Evolutionary conservation across 2,113 vertebrate genomes (phyloP).

Genomic region (Amphiprion percula): DNA sequence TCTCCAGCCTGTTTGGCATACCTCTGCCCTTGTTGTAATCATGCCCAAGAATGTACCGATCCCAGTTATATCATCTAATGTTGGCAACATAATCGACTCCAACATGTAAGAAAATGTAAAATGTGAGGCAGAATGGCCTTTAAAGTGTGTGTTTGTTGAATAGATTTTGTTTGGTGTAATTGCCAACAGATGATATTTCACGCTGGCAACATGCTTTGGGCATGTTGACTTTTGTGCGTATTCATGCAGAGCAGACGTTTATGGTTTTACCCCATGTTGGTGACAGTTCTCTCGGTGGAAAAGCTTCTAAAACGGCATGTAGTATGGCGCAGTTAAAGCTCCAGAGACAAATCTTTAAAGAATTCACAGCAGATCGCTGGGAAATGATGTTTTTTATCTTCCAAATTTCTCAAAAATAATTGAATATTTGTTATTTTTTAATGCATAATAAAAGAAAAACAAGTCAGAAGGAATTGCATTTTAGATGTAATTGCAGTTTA

Average conservation of each 20-base stretch:
- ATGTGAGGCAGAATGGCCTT: not conserved
- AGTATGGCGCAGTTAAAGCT: not conserved
- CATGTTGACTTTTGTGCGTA: not conserved
- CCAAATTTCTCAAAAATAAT: no score
- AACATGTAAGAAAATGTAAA: not conserved
- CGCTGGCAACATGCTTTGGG: not conserved
- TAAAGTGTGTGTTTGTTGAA: not conserved
- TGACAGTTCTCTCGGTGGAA: slow-evolving; percentile 6
- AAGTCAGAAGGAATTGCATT: no score
- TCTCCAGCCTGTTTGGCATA: not conserved
- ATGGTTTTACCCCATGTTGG: not conserved
- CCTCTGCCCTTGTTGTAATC: slow-evolving; percentile 1
- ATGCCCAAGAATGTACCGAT: slow-evolving; percentile 6
- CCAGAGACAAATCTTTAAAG: not conserved
- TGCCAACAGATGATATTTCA: not conserved
- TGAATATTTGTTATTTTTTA: no score
- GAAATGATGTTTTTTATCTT: no score
- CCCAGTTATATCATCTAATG: slow-evolving; percentile 4
- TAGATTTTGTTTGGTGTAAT: not conserved
- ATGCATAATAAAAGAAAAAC: no score
- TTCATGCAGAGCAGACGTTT: slow-evolving; percentile 11
- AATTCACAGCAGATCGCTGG: not conserved
- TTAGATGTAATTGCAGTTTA: no score
- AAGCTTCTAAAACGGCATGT: slow-evolving; percentile 3
- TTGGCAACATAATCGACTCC: not conserved